Conservation (phyloP, 1,140 invertebrate species). For the Drosophila bifasciata region DNA sequence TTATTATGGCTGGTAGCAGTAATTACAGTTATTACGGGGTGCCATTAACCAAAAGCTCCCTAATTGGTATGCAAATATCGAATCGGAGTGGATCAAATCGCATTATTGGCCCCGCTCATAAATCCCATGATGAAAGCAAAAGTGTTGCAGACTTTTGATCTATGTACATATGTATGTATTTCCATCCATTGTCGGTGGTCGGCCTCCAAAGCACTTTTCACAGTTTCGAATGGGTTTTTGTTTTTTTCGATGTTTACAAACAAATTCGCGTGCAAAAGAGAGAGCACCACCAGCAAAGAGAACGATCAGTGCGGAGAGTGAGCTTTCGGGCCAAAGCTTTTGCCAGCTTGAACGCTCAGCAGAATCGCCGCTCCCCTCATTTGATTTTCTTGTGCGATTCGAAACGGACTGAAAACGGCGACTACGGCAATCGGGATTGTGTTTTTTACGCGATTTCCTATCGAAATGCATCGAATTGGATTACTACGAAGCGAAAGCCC, state of each 20-base stretch:
- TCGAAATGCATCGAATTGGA: slow-evolving; percentile 31
- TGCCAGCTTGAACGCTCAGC: slow-evolving; percentile 23
- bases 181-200: slow-evolving; percentile 6
- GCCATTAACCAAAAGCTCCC: slow-evolving; percentile 42
- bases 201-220: slow-evolving; percentile 45
- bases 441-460: not conserved
- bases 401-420: slow-evolving; percentile 37
- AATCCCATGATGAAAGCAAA: slow-evolving; percentile 58
- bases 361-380: slow-evolving; percentile 18
- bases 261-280: slow-evolving; percentile 63
- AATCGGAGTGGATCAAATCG: slow-evolving; percentile 18
- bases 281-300: slow-evolving; percentile 3
- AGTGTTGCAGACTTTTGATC: slow-evolving; percentile 48
- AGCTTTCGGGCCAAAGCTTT: slow-evolving; percentile 53
- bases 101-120: slow-evolving; percentile 23
- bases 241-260: slow-evolving; percentile 63
- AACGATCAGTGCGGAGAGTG: slow-evolving; percentile 23
- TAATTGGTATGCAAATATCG: slow-evolving; percentile 54
- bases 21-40: slow-evolving; percentile 56
- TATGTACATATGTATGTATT: not conserved
- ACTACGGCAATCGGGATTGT: not conserved
- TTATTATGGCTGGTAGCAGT: slow-evolving; percentile 17
- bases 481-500: slow-evolving; percentile 5
- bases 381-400: slow-evolving; percentile 49
- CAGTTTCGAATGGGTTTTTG: slow-evolving; percentile 44